Base-by-base conservation (phyloP, 2,113 vertebrate species). In the Elephantulus edwardii region DNA sequence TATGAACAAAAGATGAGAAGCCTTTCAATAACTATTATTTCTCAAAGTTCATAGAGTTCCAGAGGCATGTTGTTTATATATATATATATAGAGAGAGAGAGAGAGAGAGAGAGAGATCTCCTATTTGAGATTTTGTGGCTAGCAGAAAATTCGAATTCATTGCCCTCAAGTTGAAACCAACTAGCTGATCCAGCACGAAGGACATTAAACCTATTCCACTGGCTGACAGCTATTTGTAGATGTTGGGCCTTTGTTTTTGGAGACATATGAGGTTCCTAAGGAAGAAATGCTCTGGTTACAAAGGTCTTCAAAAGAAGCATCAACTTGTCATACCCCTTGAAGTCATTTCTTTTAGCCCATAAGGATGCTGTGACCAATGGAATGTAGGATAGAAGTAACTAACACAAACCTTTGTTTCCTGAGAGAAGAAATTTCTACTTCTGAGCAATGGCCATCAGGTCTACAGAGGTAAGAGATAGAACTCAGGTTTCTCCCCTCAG, bases 251-350 rank as follows among this genome's bases (percentile, higher is more conserved):
- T 66, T 84, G 81, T 54, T 60, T 28, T 26, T 2, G 33, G 91
- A 89, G 83, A 85, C 92, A 93, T 82, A 68, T 5, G 0, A 90
- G 90, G 92, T 94, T 96, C 91, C 92, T 95, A 94, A 90, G 91
- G 82, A 96, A 95, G 89, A 93, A 92, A 96, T 85, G 81, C 66
- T 88, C 92, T 83, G 70, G 81, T 89, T 93, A 40, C 93, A 89
- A 81, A 87, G 93, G 93, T 91, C 94, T 91, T 66, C 1, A 0
- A 78, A 91, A 93, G 71, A 50, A 66, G 50, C 52, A 46, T 81
- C 40, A 0, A 44, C 95, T 95, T 96, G 93, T 95, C 91, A 50
- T 74, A 64, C 77, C 75, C 33, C 66, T 90, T 87, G 10, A 72
- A 10, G 71, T 88, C 83, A 92, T 91, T 95, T 90, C 86, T 95